Evolutionary conservation across 2,797 vertebrate genomes (phyloP).

Genomic region (Heteromormyrus szaboi): DNA sequence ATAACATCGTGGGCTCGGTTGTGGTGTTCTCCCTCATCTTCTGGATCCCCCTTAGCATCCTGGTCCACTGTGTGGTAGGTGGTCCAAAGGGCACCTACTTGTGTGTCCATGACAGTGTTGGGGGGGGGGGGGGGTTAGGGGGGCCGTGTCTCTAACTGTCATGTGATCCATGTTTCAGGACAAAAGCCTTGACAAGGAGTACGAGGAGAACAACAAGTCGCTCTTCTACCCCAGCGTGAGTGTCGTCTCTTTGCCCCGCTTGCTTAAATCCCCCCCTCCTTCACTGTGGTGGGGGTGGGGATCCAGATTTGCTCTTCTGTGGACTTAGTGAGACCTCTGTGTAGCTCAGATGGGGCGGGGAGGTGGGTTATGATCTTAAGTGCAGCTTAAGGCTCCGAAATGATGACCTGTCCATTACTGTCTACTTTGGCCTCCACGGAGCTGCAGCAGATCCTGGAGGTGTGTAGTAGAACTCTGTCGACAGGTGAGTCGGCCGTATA

Average conservation of each 20-base stretch:
- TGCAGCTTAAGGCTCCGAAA: not conserved
- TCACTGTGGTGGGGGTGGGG: not conserved
- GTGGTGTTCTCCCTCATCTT: conserved; percentile 92
- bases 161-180: conserved; percentile 62
- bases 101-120: not conserved
- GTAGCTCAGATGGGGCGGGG: not conserved
- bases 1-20: conserved; percentile 98
- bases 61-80: conserved; percentile 96
- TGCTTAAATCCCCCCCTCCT: not conserved
- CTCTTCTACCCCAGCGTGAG: conserved; percentile 83
- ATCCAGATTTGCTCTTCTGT: not conserved
- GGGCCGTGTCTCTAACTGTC: not conserved
- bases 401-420: conserved; percentile 66
- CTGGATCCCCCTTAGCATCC: conserved; percentile 96
- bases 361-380: not conserved
- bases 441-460: conserved; percentile 76
- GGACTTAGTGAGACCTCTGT: not conserved
- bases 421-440: conserved; percentile 62
- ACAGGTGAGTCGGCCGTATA: conserved; percentile 60
- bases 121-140: not conserved
- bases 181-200: conserved; percentile 89
- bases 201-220: conserved; percentile 78
- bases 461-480: conserved; percentile 65
- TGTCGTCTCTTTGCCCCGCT: conserved; percentile 28
- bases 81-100: not conserved